Evolutionary conservation across 1,140 invertebrate genomes (phyloP), one percentile per base, ranked within the genome.

Genomic region (Drosophila simulans): DNA sequence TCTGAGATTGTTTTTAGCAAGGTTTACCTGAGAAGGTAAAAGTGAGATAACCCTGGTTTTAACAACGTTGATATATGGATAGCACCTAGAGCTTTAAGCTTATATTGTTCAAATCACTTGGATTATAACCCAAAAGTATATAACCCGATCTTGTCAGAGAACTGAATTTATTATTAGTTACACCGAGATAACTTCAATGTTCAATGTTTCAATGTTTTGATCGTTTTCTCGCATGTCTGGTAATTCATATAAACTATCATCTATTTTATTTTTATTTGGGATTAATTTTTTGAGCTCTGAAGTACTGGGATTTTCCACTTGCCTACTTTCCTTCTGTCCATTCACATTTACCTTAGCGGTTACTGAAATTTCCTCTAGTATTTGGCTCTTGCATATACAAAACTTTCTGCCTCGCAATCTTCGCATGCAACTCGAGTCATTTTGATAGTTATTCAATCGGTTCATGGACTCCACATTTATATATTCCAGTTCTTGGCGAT

Each of bases 381-480:
- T 39, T 39, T n/a, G 39, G 2, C 0, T 43, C 15, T 8, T 31
- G 40, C 64, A 74, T n/a, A 63, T 31, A 13, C 43, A 58, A 7
- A 57, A 48, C 43, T 49, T 64, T 12, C 31, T 45, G 27, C 60
- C 60, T 20, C 8, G 20, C 11, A 49, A 8, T 12, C 35, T 45
- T 1, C 34, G 12, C 43, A 58, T 27, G 35, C 54, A 65, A 0
- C 49, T 12, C 17, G 63, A 57, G 49, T 58, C 43, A 7, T 15
- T 40, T 22, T 27, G 20, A 31, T 49, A 65, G 62, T 34, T 3
- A 48, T 57, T 13, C 11, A 65, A 5, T 5, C 62, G 54, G 15
- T 2, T 37, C 10, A 65, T 48, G 42, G 54, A 17, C 3, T 15
- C 62, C 5, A 57, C 54, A 31, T 57, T 65, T 17, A 40, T 15